These are phyloP conservation scores for Stenoptilia bipunctidactyla DNA, from an alignment of 2,888 invertebrate genomes.

Conservation along the genomic window DNA sequence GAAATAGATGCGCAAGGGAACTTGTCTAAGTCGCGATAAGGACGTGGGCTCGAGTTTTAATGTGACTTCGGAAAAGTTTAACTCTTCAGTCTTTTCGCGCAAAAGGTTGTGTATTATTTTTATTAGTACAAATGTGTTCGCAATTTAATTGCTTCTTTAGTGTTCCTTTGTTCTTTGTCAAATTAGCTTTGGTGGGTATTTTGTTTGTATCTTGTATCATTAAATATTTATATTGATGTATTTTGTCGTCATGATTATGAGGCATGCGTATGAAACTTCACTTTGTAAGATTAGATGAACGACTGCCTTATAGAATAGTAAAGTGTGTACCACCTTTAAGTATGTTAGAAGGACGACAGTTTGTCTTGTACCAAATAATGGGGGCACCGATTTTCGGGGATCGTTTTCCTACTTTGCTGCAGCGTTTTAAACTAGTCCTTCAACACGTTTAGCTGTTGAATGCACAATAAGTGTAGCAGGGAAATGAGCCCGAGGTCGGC, in stretches of 20 bases:
- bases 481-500: conserved; percentile 12
- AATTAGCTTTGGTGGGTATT: conserved; percentile 54
- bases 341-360: conserved; percentile 15
- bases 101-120: conserved; percentile 72
- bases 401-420: neutral
- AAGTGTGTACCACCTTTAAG: conserved; percentile 31
- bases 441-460: neutral
- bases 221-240: conserved; percentile 20
- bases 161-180: conserved; percentile 65
- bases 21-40: neutral
- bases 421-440: too few relatives aligned
- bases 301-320: conserved; percentile 52
- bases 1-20: neutral
- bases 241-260: conserved; percentile 30
- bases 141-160: conserved; percentile 70
- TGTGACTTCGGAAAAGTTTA: conserved; percentile 59
- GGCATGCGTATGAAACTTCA: conserved; percentile 41
- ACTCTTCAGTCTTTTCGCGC: conserved; percentile 69
- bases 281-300: conserved; percentile 43
- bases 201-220: conserved; percentile 53
- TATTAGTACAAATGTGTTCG: conserved; percentile 72
- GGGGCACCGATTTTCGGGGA: conserved; percentile 24
- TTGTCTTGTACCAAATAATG: conserved; percentile 62
- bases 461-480: too few relatives aligned
- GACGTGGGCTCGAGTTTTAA: conserved; percentile 30